Percentiles rank a stretch among this genome's conserved stretches.
phyloP scores from a whole-genome alignment of 2,113 vertebrate genomes.

The Dasyurus viverrinus region DNA sequence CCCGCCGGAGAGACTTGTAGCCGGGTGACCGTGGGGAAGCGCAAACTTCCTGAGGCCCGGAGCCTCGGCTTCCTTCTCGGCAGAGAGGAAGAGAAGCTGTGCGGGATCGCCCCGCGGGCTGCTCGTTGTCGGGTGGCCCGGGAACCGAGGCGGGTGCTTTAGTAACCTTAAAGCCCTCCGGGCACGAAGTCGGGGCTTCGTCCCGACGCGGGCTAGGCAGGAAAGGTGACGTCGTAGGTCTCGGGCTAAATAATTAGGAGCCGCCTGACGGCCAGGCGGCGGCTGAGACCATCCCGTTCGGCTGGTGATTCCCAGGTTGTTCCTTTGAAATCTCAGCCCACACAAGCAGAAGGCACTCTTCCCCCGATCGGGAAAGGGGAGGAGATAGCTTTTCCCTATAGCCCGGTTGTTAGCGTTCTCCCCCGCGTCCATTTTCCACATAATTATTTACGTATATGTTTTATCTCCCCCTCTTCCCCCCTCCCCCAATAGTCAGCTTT shows the following conservation, averaged over 20 bases:
- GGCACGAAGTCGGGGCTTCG: too few relatives aligned
- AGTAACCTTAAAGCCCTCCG: too few relatives aligned
- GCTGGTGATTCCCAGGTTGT: background rate
- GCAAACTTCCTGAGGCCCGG: background rate
- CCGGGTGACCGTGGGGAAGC: background rate
- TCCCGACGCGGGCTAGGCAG: too few relatives aligned
- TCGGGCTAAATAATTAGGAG: too few relatives aligned
- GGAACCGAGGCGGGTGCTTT: too few relatives aligned
- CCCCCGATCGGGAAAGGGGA: background rate
- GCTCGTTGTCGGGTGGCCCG: too few relatives aligned
- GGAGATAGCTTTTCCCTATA: background rate
- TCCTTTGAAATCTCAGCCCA: background rate
- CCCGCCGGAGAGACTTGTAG: background rate
- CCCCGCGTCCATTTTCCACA: background rate
- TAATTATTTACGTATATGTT: background rate
- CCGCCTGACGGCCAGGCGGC: too few relatives aligned
- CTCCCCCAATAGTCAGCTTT: background rate
- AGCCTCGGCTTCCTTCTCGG: background rate
- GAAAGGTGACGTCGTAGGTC: too few relatives aligned
- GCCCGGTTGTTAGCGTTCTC: background rate
- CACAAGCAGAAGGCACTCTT: background rate
- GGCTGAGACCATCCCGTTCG: too few relatives aligned
- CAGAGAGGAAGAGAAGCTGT: too few relatives aligned
- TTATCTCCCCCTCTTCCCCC: background rate
- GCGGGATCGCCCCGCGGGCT: too few relatives aligned